phyloP scores from a whole-genome alignment of 2,113 vertebrate species.

The Misgurnus anguillicaudatus region DNA sequence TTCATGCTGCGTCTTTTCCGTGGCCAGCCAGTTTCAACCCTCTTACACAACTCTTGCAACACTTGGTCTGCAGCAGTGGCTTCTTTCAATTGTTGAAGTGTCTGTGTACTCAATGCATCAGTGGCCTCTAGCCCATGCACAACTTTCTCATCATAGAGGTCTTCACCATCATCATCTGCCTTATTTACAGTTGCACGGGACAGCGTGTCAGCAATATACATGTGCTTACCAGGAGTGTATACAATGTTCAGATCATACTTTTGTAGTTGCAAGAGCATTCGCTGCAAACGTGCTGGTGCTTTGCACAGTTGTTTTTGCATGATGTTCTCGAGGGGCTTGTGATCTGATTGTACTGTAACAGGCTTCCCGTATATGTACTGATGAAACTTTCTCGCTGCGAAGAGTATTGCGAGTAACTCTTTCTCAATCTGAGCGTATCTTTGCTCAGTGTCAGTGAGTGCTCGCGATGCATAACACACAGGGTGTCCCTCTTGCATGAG shows the following conservation, averaged over 20 bases:
- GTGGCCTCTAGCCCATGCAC: constrained; percentile 16
- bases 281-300: constrained; percentile 10
- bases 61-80: constrained; percentile 14
- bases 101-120: background rate
- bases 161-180: background rate
- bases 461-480: constrained; percentile 33
- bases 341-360: constrained; percentile 36
- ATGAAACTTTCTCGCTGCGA: constrained; percentile 16
- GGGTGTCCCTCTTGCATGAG: constrained; percentile 30
- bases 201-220: constrained; percentile 18
- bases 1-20: background rate
- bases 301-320: constrained; percentile 30
- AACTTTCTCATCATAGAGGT: constrained; percentile 25
- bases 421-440: constrained; percentile 40
- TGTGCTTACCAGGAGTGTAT: constrained; percentile 38
- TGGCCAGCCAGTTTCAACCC: constrained; percentile 19
- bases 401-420: constrained; percentile 37
- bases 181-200: background rate
- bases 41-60: constrained; percentile 16
- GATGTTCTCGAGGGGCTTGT: constrained; percentile 38
- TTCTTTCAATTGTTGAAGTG: background rate
- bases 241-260: constrained; percentile 25
- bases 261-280: constrained; percentile 32
- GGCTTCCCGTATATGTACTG: constrained; percentile 38
- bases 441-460: constrained; percentile 38